Evolutionary conservation across 2,797 vertebrate species (phyloP).

Genomic region (Tragelaphus eurycerus): DNA sequence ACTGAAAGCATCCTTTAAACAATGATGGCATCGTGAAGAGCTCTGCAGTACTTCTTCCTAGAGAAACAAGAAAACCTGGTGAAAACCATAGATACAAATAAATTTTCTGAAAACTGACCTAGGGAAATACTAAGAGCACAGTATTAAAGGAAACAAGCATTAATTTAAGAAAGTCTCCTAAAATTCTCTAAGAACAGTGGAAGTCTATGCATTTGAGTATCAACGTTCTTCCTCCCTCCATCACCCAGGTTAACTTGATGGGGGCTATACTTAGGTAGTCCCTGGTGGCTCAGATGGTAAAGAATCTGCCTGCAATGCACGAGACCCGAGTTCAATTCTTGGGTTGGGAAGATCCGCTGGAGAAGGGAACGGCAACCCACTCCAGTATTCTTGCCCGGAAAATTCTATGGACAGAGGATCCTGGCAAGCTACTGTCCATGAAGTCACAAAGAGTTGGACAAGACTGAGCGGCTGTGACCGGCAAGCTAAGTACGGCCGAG

Average conservation of each 20-base stretch:
- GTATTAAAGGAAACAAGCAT: neutral
- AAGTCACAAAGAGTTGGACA: accelerated
- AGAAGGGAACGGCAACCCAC: neutral
- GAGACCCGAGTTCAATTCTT: accelerated
- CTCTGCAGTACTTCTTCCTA: neutral
- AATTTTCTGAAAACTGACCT: neutral
- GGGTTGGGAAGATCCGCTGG: neutral
- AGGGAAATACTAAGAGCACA: neutral
- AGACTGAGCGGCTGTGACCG: accelerated
- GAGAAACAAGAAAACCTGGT: neutral
- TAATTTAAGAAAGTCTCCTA: neutral
- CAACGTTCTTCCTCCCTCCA: accelerated
- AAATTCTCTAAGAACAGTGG: neutral
- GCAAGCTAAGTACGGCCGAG: too few species aligned
- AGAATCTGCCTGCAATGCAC: neutral
- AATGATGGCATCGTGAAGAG: neutral
- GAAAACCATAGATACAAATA: neutral
- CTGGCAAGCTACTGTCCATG: neutral
- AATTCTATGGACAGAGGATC: neutral
- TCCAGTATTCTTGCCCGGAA: neutral
- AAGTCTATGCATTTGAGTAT: neutral
- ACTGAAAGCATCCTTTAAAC: slow-evolving; percentile 5
- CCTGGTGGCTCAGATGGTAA: neutral
- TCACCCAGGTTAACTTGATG: neutral
- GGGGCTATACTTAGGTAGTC: neutral